Base-by-base conservation (phyloP, 1,140 invertebrate genomes). In the Hyles euphorbiae region DNA sequence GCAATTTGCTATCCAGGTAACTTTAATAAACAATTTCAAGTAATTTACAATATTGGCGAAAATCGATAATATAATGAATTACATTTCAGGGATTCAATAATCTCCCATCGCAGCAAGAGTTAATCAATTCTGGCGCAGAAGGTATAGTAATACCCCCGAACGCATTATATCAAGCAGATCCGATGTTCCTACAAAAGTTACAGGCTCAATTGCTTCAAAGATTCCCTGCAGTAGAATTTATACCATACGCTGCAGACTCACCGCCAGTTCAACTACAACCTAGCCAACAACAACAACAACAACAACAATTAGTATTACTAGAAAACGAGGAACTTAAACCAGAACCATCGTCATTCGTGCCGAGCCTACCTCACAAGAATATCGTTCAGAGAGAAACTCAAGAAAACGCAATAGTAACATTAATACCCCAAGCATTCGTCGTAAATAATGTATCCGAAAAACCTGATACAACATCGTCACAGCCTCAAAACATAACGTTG, bases 241-340 rank as follows among this genome's bases (percentile, higher is more conserved):
- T 87, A 60, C 85, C 85, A 5, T 83, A 85, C 45, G 60, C 73
- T 6, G 63, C 78, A 12, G 74, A 78, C 10, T 11, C 64, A 32
- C 68, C 64, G n/a, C 53, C 11, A 78, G 81, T 88, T 0, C 86
- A 90, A 60, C 85, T 90, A 0, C 88, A 91, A 88, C 83, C 71
- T 89, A 56, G 12, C 59, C 60, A 68, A 61, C 60, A 70, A 65
- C 50, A 63, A 47, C 69, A 81, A n/a, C n/a, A n/a, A n/a, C n/a
- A n/a, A 73, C 53, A 70, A 0, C 64, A 72, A 50, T 36, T 78
- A 47, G 67, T 72, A 44, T 60, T 84, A 7, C 59, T 85, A 40
- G 61, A 85, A 67, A 83, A 85, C 55, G 77, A 85, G 54, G 66
- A 78, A 85, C 84, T 81, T 3, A 89, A 91, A 56, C 86, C 87